Evolutionary conservation across 2,113 vertebrate genomes (phyloP).

Genomic region (Zootoca vivipara): DNA sequence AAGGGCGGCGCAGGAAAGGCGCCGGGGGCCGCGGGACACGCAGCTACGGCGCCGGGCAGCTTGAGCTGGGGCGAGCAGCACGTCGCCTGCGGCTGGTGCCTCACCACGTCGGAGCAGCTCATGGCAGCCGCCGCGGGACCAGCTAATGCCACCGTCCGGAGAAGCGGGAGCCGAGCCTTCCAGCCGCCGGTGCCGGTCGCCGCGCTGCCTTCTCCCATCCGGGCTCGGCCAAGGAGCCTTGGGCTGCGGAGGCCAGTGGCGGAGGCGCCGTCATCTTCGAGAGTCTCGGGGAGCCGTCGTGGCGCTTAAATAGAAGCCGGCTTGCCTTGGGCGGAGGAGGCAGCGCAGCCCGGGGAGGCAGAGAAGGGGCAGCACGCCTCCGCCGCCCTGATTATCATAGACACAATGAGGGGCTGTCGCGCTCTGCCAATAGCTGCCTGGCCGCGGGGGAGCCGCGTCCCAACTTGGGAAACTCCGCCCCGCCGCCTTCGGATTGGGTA

Average conservation of each 20-base stretch:
- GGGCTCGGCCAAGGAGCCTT: slow-evolving; percentile 3
- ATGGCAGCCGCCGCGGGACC: slow-evolving; percentile 77
- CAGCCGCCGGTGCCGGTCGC: slow-evolving; percentile 27
- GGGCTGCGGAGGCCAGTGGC: slow-evolving; percentile 27
- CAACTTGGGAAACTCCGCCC: slow-evolving; percentile 13
- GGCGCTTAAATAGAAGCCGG: slow-evolving; percentile 34
- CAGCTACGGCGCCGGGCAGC: slow-evolving; percentile 77
- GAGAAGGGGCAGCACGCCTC: background rate
- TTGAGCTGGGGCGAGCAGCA: slow-evolving; percentile 88
- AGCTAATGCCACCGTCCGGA: slow-evolving; percentile 32
- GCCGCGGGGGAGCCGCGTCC: slow-evolving; percentile 20
- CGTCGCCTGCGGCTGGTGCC: slow-evolving; percentile 81
- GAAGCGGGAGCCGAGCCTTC: background rate
- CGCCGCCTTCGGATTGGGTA: slow-evolving; percentile 56
- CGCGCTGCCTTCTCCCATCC: slow-evolving; percentile 37
- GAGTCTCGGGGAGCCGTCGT: slow-evolving; percentile 25
- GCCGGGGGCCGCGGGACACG: slow-evolving; percentile 81
- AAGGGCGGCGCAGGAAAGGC: slow-evolving; percentile 74
- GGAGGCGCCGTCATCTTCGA: slow-evolving; percentile 69
- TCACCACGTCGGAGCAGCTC: slow-evolving; percentile 95
- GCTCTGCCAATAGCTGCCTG: slow-evolving; percentile 52
- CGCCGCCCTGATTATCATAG: slow-evolving; percentile 53
- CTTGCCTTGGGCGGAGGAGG: background rate
- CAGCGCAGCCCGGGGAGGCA: background rate
- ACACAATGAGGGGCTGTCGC: slow-evolving; percentile 43